These are phyloP conservation scores for Thelaira solivaga DNA, from an alignment of 2,888 invertebrate genomes.

Conservation along the genomic window DNA sequence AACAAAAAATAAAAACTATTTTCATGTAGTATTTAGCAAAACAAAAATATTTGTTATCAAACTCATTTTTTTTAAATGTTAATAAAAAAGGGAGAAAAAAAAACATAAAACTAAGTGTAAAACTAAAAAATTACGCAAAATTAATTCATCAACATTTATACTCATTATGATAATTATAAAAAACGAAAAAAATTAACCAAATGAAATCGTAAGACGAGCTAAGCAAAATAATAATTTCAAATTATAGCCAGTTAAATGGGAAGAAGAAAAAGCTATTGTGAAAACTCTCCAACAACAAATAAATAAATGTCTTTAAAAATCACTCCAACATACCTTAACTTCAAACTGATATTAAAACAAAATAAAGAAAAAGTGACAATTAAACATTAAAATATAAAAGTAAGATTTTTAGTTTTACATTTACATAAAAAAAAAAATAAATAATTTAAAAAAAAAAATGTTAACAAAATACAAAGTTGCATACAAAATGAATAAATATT, in stretches of 20 bases:
- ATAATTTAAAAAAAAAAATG: conserved; percentile 3
- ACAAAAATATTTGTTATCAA: conserved; percentile 30
- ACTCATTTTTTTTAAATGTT: conserved; percentile 55
- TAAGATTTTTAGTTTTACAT: too few relatives aligned
- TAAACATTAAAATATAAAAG: too few relatives aligned
- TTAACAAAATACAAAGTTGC: conserved; percentile 35
- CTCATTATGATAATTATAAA: too few relatives aligned
- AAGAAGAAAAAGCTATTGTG: too few relatives aligned
- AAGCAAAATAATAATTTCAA: conserved; percentile 4
- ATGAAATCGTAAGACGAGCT: neutral
- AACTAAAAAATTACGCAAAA: neutral
- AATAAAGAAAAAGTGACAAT: too few relatives aligned
- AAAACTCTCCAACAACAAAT: too few relatives aligned
- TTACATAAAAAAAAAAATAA: conserved; percentile 9
- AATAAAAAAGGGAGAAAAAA: conserved; percentile 1
- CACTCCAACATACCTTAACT: conserved; percentile 48
- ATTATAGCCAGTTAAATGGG: too few relatives aligned
- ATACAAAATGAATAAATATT: neutral
- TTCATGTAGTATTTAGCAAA: conserved; percentile 54
- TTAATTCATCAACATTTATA: too few relatives aligned
- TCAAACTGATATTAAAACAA: too few relatives aligned
- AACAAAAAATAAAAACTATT: conserved; percentile 44
- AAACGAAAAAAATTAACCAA: neutral
- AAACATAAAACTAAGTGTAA: neutral
- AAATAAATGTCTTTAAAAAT: conserved; percentile 55